These are phyloP conservation scores for Colistium nudipinnis DNA, from an alignment of 2,113 vertebrate species.

Conservation along the genomic window DNA sequence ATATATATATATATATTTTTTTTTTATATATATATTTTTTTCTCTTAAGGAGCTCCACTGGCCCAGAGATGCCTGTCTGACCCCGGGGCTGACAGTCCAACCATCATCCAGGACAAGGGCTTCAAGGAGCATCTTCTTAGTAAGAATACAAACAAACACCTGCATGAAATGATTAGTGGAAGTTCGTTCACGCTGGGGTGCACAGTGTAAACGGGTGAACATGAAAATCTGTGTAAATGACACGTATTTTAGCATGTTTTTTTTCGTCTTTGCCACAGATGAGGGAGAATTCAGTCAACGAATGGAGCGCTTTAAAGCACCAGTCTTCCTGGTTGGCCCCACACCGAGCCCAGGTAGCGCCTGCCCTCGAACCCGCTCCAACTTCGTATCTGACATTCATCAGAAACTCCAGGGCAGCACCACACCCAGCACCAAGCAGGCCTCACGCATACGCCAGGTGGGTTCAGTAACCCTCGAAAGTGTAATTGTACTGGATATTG, in stretches of 20 bases:
- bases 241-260: too few species aligned
- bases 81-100: conserved; percentile 55
- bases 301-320: conserved; percentile 70
- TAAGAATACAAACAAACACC: conserved; percentile 43
- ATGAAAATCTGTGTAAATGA: too few species aligned
- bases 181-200: neutral
- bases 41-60: conserved; percentile 39
- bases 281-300: conserved; percentile 75
- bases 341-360: neutral
- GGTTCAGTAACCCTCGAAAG: too few species aligned
- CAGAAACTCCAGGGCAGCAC: conserved; percentile 70
- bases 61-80: conserved; percentile 72
- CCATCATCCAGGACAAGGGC: conserved; percentile 5
- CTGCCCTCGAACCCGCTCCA: conserved; percentile 50
- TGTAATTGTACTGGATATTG: too few species aligned
- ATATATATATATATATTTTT: conserved; percentile 14
- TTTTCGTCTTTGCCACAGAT: conserved; percentile 50
- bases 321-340: conserved; percentile 29
- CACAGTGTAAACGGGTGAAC: neutral
- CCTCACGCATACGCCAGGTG: conserved; percentile 77
- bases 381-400: conserved; percentile 72
- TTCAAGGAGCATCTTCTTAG: conserved; percentile 51
- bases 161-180: neutral
- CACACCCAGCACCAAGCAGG: conserved; percentile 75
- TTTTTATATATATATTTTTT: too few species aligned